These are phyloP conservation scores for Sycophila texana DNA, from an alignment of 2,888 invertebrate species.

Conservation along the genomic window DNA sequence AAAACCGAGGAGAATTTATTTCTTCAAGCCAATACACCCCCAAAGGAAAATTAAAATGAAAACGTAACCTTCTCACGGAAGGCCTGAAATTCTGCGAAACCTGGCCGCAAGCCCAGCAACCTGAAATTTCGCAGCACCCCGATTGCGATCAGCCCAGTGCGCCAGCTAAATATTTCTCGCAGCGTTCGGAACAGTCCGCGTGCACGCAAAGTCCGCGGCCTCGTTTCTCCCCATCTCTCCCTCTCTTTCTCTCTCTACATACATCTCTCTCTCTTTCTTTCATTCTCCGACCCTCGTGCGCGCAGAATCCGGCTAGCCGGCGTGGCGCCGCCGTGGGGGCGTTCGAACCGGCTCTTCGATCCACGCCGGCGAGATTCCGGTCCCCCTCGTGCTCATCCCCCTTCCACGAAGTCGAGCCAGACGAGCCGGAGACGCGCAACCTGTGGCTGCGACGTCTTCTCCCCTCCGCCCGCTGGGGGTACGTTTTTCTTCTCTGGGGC, in stretches of 20 bases:
- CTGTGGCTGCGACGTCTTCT: constrained; percentile 40
- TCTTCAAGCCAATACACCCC: too few relatives aligned
- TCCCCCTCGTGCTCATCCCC: neutral
- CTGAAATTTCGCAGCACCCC: too few relatives aligned
- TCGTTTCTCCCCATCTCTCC: neutral
- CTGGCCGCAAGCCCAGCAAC: too few relatives aligned
- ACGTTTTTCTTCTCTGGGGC: neutral
- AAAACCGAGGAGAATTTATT: too few relatives aligned
- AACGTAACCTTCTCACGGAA: too few relatives aligned
- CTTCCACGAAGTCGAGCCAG: neutral
- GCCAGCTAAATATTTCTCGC: too few relatives aligned
- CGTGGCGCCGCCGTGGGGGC: constrained; percentile 35
- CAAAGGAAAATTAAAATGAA: too few relatives aligned
- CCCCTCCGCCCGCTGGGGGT: neutral
- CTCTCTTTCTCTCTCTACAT: neutral
- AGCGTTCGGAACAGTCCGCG: too few relatives aligned
- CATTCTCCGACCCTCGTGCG: constrained; percentile 28
- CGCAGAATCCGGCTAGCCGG: constrained; percentile 32
- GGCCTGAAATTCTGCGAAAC: too few relatives aligned
- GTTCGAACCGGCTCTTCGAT: constrained; percentile 38
- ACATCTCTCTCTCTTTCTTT: neutral
- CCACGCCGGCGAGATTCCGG: constrained; percentile 24
- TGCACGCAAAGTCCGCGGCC: neutral
- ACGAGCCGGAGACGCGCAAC: constrained; percentile 42
- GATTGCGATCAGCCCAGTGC: too few relatives aligned